Base-by-base conservation (phyloP, 2,888 invertebrate species). In the Isoperla grammatica region DNA sequence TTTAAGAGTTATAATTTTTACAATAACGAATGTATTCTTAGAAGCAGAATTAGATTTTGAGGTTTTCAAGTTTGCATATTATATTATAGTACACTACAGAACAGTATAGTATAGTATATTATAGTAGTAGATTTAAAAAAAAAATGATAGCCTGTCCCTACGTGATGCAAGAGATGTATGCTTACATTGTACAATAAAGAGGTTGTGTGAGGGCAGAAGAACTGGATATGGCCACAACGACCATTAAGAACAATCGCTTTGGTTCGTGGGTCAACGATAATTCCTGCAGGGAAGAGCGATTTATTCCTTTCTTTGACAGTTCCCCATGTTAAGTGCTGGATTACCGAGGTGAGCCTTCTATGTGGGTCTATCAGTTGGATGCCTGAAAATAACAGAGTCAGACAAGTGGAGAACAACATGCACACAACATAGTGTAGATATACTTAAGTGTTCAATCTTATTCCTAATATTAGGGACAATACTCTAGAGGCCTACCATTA, bases 211-310 rank as follows among this genome's bases (percentile, higher is more conserved):
- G 82, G 80, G 46, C 83, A 83, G 72, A 82, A 89, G 75, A 89
- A 88, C 72, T 90, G 90, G 48, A 90, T 74, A 67, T 87, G 85
- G 12, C 90, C 90, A 0, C 81, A 78, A 64, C 83, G 79, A 35
- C 89, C 88, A 71, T 89, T 90, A 61, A 86, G 75, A 37, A 88
- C 83, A 15, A 90, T 72, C 6, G 83, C 76, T 66, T 81, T 79
- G 9, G 83, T 82, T 48, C 83, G 76, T 2, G 85, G 82, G 74
- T 89, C 88, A 53, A 78, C 76, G 12, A 72, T 71, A 45, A 87
- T 37, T 1, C 80, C 81, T 61, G 78, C 77, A 62, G 81, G 81
- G 69, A 81, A 82, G 68, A 78, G 76, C 40, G 75, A 63, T 12
- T 61, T 79, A 73, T 20, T 12, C 13, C 19, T 6, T 13, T 37